Evolutionary conservation across 2,113 vertebrate species (phyloP).

Genomic region (Pachypanchax playfairii): DNA sequence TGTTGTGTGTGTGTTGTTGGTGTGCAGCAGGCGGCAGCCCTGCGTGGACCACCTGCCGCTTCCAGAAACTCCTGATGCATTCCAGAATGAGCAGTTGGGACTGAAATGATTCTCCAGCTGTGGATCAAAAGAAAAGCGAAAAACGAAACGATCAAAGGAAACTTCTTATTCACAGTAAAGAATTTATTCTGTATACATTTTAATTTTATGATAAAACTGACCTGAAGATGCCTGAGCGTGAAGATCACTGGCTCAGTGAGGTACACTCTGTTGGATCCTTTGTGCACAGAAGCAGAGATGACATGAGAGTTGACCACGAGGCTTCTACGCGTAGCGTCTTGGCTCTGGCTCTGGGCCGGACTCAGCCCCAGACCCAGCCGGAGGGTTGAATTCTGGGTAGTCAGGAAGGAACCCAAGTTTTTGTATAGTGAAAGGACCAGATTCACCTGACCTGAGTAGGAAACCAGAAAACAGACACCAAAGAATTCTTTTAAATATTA

Average conservation of each 20-base stretch:
- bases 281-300: constrained; percentile 93
- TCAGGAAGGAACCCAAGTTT: constrained; percentile 89
- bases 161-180: neutral
- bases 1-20: constrained; percentile 93
- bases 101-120: constrained; percentile 93
- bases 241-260: constrained; percentile 91
- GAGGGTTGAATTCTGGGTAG: constrained; percentile 89
- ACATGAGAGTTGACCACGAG: constrained; percentile 92
- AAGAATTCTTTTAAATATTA: neutral
- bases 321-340: constrained; percentile 69
- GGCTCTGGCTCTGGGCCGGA: constrained; percentile 54
- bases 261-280: constrained; percentile 90
- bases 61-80: constrained; percentile 88
- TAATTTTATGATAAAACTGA: constrained; percentile 31
- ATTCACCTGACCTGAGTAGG: constrained; percentile 82
- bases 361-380: constrained; percentile 80
- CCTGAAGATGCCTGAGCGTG: constrained; percentile 90
- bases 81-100: constrained; percentile 96
- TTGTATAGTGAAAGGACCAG: constrained; percentile 91
- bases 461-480: neutral
- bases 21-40: constrained; percentile 89
- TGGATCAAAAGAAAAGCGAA: constrained; percentile 26
- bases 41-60: constrained; percentile 91
- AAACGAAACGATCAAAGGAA: neutral
- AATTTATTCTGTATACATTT: neutral